Evolutionary conservation across 2,888 invertebrate species (phyloP), one percentile per base, ranked within the genome.

Genomic region (Drosophila siamana): DNA sequence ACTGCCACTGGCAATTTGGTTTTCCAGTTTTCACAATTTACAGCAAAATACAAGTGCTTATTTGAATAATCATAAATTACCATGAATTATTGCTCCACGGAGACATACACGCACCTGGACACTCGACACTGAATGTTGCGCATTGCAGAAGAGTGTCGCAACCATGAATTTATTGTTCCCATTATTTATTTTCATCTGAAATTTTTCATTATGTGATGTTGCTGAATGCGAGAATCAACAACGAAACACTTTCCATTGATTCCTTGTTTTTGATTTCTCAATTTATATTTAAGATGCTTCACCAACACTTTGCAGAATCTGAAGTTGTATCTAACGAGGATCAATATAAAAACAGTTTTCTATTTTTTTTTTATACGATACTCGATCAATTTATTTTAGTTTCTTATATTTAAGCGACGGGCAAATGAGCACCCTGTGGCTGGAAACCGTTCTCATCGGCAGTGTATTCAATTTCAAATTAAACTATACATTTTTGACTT

Each of bases 371-470:
- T n/a, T n/a, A n/a, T 4, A 11, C 0, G 2, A n/a, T 33, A 33
- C 11, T 33, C 33, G n/a, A 26, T 6, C 26, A 26, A 26, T 26
- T 26, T n/a, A 5, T 33, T 33, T 33, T 33, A n/a, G 4, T n/a
- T 33, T 33, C 4, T 0, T 7, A 7, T 40, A 36, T 16, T 65
- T 50, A 60, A 7, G 43, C 59, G 7, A 52, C 50, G 51, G 90
- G 91, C 50, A 91, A 68, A 80, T 91, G 89, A 8, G 77, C 86
- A 40, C 90, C 91, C 59, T 74, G 54, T 8, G 93, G 93, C 84
- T 93, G 93, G 91, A 92, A 94, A 75, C 93, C 94, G 75, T 93
- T 93, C 80, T 93, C 93, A 82, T 93, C 89, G 30, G 90, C 91
- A 9, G 76, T n/a, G 51, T 90, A 13, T 48, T 72, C 1, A 90